Conservation (phyloP, 2,113 vertebrate genomes). For the Aepyceros melampus region DNA sequence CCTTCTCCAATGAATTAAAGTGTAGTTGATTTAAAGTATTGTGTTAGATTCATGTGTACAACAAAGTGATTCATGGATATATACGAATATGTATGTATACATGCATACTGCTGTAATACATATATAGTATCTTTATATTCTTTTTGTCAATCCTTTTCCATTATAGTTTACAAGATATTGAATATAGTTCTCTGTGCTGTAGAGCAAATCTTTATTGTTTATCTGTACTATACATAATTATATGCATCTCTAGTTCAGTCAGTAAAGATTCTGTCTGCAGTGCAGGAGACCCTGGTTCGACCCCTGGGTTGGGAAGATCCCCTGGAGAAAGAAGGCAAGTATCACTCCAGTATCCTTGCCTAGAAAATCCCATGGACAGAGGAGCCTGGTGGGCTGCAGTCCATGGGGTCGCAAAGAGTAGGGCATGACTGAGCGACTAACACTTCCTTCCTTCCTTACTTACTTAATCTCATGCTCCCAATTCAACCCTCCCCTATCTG, state of each 20-base stretch:
- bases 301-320: no score
- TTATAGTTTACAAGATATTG: not conserved
- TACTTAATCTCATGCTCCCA: not conserved
- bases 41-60: not conserved
- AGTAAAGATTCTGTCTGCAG: no score
- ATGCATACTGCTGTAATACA: no score
- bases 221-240: not conserved
- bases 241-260: not conserved
- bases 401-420: no score
- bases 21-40: not conserved
- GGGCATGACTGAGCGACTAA: no score
- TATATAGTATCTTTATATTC: not conserved
- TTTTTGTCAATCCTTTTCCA: not conserved
- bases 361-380: no score
- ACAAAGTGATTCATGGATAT: not conserved
- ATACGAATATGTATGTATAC: not conserved
- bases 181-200: not conserved
- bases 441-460: no score
- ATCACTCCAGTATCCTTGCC: no score
- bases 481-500: not conserved
- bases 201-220: not conserved
- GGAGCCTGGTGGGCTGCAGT: no score
- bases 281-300: accelerated
- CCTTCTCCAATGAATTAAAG: not conserved
- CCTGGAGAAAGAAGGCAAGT: no score